phyloP scores from a whole-genome alignment of 2,113 vertebrate genomes.

The Sinocyclocheilus grahami region DNA sequence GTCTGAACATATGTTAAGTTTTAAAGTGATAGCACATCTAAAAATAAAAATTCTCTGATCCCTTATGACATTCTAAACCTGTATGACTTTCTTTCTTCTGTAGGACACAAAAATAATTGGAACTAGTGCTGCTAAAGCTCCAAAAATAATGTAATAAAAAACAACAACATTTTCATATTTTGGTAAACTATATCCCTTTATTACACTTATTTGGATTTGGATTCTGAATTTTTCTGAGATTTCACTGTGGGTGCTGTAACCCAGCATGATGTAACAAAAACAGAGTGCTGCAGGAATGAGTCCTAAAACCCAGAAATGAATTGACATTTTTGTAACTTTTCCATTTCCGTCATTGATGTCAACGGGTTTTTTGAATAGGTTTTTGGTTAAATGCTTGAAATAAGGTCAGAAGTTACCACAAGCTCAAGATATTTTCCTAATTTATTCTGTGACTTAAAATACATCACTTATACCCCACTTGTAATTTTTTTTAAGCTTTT shows the following conservation, averaged over 20 bases:
- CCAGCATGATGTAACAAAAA: too few species aligned
- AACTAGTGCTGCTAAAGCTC: too few species aligned
- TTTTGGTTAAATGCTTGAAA: not conserved
- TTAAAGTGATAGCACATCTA: not conserved
- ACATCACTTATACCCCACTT: too few species aligned
- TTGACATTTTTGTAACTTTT: not conserved
- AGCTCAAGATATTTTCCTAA: not conserved
- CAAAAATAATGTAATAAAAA: too few species aligned
- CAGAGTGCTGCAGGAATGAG: too few species aligned
- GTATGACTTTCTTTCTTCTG: not conserved
- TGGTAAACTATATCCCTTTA: too few species aligned
- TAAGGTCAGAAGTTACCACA: not conserved
- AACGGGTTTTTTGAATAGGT: not conserved
- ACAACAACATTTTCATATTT: too few species aligned
- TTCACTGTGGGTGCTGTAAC: too few species aligned
- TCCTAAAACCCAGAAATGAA: too few species aligned
- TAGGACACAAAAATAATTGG: not conserved
- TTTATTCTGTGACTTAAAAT: not conserved
- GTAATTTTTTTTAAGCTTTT: too few species aligned
- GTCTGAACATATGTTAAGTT: not conserved
- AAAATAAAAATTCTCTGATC: not conserved
- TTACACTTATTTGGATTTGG: too few species aligned
- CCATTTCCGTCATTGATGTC: not conserved
- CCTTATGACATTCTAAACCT: not conserved
- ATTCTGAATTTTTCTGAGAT: too few species aligned